These are phyloP conservation scores for Apis florea DNA, from an alignment of 1,140 invertebrate genomes.

Conservation along the genomic window DNA sequence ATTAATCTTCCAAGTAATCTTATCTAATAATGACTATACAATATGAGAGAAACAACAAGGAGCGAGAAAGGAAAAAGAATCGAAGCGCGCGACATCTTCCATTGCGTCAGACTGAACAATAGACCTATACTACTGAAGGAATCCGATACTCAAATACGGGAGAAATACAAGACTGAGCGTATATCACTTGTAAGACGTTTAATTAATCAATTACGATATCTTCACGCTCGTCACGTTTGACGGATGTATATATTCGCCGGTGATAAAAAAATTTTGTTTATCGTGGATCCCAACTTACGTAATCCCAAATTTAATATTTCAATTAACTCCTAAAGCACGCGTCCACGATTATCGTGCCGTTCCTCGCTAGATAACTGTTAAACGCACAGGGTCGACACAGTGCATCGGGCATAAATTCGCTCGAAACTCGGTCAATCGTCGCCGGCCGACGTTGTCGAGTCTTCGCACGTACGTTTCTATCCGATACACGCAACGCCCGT, in stretches of 20 bases:
- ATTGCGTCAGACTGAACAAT: neutral
- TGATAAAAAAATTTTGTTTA: too few relatives aligned
- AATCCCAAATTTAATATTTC: neutral
- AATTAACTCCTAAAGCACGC: neutral
- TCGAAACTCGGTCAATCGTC: slow-evolving; percentile 19
- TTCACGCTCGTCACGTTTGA: too few relatives aligned
- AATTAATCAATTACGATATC: too few relatives aligned
- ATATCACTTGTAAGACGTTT: neutral
- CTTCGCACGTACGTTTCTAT: neutral
- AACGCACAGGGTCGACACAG: neutral
- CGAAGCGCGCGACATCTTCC: neutral
- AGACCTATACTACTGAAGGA: slow-evolving; percentile 2
- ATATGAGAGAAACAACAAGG: too few relatives aligned
- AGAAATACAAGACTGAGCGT: neutral
- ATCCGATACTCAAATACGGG: too few relatives aligned
- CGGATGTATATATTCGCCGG: too few relatives aligned
- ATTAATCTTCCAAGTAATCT: too few relatives aligned
- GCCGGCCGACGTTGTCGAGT: neutral
- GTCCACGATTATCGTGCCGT: neutral
- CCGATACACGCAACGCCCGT: neutral
- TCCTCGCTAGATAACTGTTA: neutral
- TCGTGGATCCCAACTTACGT: neutral
- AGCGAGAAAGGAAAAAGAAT: neutral
- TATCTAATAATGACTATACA: too few relatives aligned
- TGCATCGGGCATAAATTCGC: slow-evolving; percentile 13